These are phyloP conservation scores for mouse (Mus musculus) DNA, from an alignment of 2,113 vertebrate genomes.

Conservation along the genomic window GRCm39 chr13:92772001-92772500, in stretches of 20 bases:
- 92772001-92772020: neutral
- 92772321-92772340: neutral
- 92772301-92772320: neutral
- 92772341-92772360: neutral
- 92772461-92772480: neutral
- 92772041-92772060: neutral
- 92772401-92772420: neutral
- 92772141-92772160: neutral
- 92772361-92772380: neutral
- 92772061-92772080: neutral
- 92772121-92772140: neutral
- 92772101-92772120: neutral
- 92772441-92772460: neutral
- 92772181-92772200: neutral
- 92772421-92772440: neutral
- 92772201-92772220: neutral
- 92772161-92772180: neutral
- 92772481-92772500: neutral
- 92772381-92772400: neutral
- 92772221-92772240: too few relatives aligned
- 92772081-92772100: neutral
- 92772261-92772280: neutral
- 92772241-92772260: neutral
- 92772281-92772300: neutral
- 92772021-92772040: neutral